Conservation (phyloP, 2,888 invertebrate genomes). For the Palloptera scutellata region DNA sequence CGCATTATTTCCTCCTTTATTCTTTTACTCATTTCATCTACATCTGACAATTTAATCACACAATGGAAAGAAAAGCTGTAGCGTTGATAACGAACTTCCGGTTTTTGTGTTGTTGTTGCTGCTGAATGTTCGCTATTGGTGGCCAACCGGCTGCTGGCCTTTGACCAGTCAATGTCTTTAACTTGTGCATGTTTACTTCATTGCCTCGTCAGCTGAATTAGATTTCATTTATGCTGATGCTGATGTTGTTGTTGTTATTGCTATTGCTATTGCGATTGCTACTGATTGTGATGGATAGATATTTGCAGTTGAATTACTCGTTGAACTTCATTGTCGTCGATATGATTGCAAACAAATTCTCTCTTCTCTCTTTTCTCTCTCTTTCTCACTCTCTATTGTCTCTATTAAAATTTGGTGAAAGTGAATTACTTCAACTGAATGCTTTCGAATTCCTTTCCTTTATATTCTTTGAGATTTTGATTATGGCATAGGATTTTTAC, state of each 20-base stretch:
- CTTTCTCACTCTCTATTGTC: too few species aligned
- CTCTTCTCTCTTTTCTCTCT: too few species aligned
- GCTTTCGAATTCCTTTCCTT: slow-evolving; percentile 13
- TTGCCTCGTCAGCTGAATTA: slow-evolving; percentile 38
- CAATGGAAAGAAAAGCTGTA: slow-evolving; percentile 19
- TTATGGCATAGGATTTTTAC: slow-evolving; percentile 18
- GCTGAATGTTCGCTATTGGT: too few species aligned
- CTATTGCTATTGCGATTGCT: not conserved
- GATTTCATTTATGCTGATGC: slow-evolving; percentile 19
- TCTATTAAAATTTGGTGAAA: slow-evolving; percentile 17
- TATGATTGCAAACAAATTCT: slow-evolving; percentile 36
- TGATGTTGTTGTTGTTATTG: not conserved
- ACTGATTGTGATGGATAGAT: slow-evolving; percentile 28
- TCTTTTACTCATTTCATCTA: too few species aligned
- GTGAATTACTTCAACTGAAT: slow-evolving; percentile 28
- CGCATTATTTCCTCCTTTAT: slow-evolving; percentile 14
- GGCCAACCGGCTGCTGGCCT: slow-evolving; percentile 11
- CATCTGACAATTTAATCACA: slow-evolving; percentile 37
- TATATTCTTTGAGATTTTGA: slow-evolving; percentile 11
- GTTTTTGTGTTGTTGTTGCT: slow-evolving; percentile 17
- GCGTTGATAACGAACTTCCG: slow-evolving; percentile 45
- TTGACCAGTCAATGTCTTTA: slow-evolving; percentile 11
- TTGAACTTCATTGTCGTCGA: slow-evolving; percentile 17
- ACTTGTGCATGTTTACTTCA: slow-evolving; percentile 2
- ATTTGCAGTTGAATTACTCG: slow-evolving; percentile 8